Conservation (phyloP, 1,140 invertebrate genomes). For the Homalodisca vitripennis region DNA sequence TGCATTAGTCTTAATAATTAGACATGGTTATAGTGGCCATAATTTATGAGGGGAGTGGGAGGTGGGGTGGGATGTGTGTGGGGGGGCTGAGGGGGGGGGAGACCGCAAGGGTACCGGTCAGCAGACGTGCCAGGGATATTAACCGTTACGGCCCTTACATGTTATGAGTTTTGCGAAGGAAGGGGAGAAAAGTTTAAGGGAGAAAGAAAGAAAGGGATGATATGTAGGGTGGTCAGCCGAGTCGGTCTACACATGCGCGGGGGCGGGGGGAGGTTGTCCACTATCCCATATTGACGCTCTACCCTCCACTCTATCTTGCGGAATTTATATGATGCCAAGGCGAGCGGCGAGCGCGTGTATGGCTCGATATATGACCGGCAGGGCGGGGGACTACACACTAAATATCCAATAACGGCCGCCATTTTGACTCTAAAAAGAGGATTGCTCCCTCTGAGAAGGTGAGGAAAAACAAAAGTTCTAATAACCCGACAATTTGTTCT, state of each 20-base stretch:
- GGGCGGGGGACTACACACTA: constrained; percentile 15
- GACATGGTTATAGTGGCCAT: constrained; percentile 32
- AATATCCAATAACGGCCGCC: constrained; percentile 35
- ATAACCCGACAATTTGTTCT: constrained; percentile 4
- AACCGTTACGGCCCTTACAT: constrained; percentile 31
- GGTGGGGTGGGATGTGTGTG: constrained; percentile 10
- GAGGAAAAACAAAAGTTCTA: constrained; percentile 11
- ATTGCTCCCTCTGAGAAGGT: constrained; percentile 11
- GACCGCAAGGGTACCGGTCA: constrained; percentile 28
- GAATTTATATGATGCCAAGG: constrained; percentile 35
- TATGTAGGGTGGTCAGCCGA: constrained; percentile 30
- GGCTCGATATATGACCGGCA: constrained; percentile 34
- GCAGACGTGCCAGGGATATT: constrained; percentile 33
- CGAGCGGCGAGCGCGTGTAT: constrained; percentile 32
- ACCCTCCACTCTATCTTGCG: constrained; percentile 31
- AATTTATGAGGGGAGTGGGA: constrained; percentile 29
- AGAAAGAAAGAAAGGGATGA: constrained; percentile 33
- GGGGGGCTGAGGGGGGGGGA: background rate
- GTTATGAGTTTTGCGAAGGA: constrained; percentile 34
- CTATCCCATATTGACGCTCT: constrained; percentile 28
- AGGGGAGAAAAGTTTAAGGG: constrained; percentile 33
- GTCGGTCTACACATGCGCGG: background rate
- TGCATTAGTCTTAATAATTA: constrained; percentile 35
- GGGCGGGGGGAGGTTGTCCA: constrained; percentile 14
- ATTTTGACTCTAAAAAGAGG: constrained; percentile 35